Base-by-base conservation (phyloP, 2,113 vertebrate species). In the Lepus europaeus region DNA sequence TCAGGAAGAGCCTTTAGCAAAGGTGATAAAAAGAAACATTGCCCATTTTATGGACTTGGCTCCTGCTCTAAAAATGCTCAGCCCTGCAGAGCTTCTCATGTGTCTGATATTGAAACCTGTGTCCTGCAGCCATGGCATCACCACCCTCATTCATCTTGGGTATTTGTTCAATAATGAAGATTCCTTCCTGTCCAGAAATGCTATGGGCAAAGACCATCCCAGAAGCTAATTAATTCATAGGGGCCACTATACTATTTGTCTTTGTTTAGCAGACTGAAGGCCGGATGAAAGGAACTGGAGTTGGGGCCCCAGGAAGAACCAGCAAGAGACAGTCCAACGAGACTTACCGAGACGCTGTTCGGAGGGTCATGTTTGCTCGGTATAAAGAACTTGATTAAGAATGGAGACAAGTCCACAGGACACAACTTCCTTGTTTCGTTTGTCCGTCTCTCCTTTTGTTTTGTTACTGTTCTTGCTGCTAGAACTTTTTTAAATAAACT, bases 341-440 rank as follows among this genome's bases (percentile, higher is more conserved):
- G 96, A 98, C 99, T 7, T 99, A 99, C 97, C 99, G 99, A 6
- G 99, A 99, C 0, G 99, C 99, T 0, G 99, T 99, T 72, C 98
- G 99, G 81, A 99, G 99, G 96, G 99, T 99, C 95, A 99, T 99
- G 99, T 99, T 99, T 97, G 99, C 99, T 91, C 99, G 99, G 87
- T 99, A 99, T 69, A 99, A 99, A 97, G 99, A 99, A 91, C 99
- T 99, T 0, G 99, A 99, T 97, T 99, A 98, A 97, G 2, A 7
- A 69, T 87, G 94, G 96, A 96, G 95, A 89, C 31, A n/a, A 92
- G 91, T 88, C 85, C n/a, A 13, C 51, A 80, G 90, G 91, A 95
- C 72, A 87, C 64, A 77, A 17, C 85, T 90, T 92, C 94, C 92
- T 93, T 81, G 95, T 93, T 98, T 95, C 96, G 96, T 98, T 96